Conservation (phyloP, 1,140 invertebrate genomes). For the Drosophila quadrilineata region DNA sequence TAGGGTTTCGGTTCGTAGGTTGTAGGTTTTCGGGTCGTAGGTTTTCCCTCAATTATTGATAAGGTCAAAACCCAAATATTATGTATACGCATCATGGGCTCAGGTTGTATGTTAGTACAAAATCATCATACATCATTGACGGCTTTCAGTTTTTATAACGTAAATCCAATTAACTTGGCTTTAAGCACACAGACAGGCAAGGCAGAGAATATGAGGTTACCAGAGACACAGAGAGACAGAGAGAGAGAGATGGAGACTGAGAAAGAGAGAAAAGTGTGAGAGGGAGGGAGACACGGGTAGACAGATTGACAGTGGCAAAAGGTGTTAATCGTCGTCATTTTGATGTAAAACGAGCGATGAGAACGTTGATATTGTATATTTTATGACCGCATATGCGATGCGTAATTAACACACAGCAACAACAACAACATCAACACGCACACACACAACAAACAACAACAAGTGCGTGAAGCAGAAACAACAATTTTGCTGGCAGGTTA, state of each 20-base stretch:
- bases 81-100: conserved; percentile 59
- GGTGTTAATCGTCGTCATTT: conserved; percentile 77
- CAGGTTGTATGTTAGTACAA: no score
- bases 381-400: conserved; percentile 42
- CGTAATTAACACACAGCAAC: conserved; percentile 71
- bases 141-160: conserved; percentile 74
- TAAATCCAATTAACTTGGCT: conserved; percentile 75
- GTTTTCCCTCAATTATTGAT: no score
- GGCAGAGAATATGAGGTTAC: no score
- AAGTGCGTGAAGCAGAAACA: conserved; percentile 39
- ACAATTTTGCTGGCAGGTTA: conserved; percentile 57
- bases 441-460: conserved; percentile 26
- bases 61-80: conserved; percentile 41
- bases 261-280: no score
- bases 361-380: conserved; percentile 47
- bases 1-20: not conserved
- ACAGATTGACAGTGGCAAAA: conserved; percentile 20
- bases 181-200: conserved; percentile 10
- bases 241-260: no score
- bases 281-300: not conserved
- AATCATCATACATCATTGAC: no score
- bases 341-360: conserved; percentile 69
- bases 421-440: conserved; percentile 33
- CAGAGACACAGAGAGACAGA: not conserved
- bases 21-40: no score